phyloP scores from a whole-genome alignment of 2,888 invertebrate species.

The Nomada flava region DNA sequence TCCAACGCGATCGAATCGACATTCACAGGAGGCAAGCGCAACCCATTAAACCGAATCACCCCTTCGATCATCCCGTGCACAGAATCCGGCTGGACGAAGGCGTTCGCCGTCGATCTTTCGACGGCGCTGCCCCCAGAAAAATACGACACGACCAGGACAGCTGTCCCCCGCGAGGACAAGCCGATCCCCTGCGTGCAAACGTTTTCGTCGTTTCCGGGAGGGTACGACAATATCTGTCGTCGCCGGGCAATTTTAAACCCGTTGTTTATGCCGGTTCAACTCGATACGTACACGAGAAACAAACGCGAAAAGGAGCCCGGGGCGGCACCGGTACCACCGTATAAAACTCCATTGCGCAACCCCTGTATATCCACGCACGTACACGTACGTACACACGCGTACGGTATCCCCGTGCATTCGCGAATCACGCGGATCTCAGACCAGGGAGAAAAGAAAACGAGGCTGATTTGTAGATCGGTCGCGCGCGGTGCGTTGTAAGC shows the following conservation, averaged over 20 bases:
- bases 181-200: slow-evolving; percentile 7
- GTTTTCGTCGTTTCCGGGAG: slow-evolving; percentile 26
- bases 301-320: slow-evolving; percentile 17
- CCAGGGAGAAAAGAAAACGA: slow-evolving; percentile 61
- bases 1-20: neutral
- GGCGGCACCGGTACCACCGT: slow-evolving; percentile 8
- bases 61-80: slow-evolving; percentile 17
- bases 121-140: neutral
- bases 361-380: slow-evolving; percentile 16
- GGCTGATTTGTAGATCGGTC: slow-evolving; percentile 73
- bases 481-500: slow-evolving; percentile 69
- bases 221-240: slow-evolving; percentile 42
- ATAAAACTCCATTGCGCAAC: slow-evolving; percentile 51
- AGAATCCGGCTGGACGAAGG: neutral
- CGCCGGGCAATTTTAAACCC: slow-evolving; percentile 39
- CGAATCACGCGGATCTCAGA: slow-evolving; percentile 39
- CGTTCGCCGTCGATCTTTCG: slow-evolving; percentile 12
- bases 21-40: neutral
- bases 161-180: slow-evolving; percentile 11
- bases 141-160: slow-evolving; percentile 34
- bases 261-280: slow-evolving; percentile 25
- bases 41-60: slow-evolving; percentile 30
- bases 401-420: slow-evolving; percentile 8
- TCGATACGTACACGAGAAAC: slow-evolving; percentile 13
- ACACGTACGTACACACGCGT: neutral